Evolutionary conservation across 2,888 invertebrate genomes (phyloP).

Genomic region (Mythimna vitellina): DNA sequence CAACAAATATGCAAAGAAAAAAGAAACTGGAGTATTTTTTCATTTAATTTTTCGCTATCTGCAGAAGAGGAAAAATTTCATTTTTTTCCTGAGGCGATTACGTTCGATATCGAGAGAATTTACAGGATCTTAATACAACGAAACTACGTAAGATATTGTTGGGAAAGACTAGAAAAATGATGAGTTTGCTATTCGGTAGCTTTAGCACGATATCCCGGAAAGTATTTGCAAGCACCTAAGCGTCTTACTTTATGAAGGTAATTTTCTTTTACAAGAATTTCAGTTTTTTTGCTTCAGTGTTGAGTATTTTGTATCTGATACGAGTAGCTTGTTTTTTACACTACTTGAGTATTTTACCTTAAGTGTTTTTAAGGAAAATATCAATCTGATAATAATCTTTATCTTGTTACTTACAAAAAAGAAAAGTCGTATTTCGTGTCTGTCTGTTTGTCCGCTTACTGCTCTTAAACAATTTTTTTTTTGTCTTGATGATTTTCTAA

Average conservation of each 20-base stretch:
- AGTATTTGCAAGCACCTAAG: constrained; percentile 36
- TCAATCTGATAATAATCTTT: neutral
- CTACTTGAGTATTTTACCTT: neutral
- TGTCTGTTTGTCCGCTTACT: no score
- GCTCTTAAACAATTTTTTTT: no score
- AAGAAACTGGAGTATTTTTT: constrained; percentile 4
- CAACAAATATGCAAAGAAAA: neutral
- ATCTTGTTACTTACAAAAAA: no score
- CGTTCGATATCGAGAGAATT: constrained; percentile 43
- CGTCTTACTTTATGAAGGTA: constrained; percentile 38
- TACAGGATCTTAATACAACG: constrained; percentile 41
- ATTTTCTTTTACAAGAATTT: constrained; percentile 40
- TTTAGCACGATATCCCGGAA: constrained; percentile 30
- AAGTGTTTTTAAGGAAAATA: neutral
- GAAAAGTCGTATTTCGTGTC: no score
- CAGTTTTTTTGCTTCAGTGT: constrained; percentile 4
- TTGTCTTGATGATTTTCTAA: no score
- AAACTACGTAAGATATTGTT: constrained; percentile 46
- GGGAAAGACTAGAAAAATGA: constrained; percentile 53
- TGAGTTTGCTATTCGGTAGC: constrained; percentile 45
- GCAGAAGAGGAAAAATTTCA: constrained; percentile 16
- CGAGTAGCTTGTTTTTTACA: neutral
- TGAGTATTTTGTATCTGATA: constrained; percentile 13
- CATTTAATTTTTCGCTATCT: constrained; percentile 25
- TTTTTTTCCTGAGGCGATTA: constrained; percentile 41